Evolutionary conservation across 2,113 vertebrate species (phyloP).

Genomic region (Tachysurus vachellii): DNA sequence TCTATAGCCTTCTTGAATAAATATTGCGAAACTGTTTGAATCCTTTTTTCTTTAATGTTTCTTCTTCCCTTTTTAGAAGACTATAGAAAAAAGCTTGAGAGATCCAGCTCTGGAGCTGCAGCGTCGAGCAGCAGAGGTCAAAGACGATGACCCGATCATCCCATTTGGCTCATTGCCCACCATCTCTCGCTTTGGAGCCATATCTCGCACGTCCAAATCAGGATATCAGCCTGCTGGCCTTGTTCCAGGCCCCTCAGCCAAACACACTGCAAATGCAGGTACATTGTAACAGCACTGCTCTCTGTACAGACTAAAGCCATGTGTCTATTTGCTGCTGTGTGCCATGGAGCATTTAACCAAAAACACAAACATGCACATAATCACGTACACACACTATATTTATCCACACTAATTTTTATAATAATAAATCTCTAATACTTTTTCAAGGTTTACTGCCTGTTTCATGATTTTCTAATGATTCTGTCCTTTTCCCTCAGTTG

Average conservation of each 20-base stretch:
- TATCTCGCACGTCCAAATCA: slow-evolving; percentile 92
- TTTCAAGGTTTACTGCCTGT: background rate
- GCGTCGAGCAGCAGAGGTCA: slow-evolving; percentile 83
- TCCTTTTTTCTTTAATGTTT: background rate
- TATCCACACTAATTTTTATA: background rate
- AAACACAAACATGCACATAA: background rate
- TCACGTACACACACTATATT: background rate
- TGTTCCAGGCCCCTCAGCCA: slow-evolving; percentile 83
- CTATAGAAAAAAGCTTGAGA: slow-evolving; percentile 81
- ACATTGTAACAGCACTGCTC: slow-evolving; percentile 17
- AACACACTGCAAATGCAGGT: slow-evolving; percentile 87
- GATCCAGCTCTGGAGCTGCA: slow-evolving; percentile 86
- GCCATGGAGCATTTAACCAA: background rate
- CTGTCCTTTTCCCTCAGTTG: slow-evolving; percentile 60
- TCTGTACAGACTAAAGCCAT: background rate
- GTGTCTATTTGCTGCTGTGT: background rate
- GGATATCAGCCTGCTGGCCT: slow-evolving; percentile 88
- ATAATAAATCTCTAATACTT: background rate
- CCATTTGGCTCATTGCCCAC: slow-evolving; percentile 95
- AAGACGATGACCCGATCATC: slow-evolving; percentile 95
- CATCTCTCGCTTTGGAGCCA: slow-evolving; percentile 95
- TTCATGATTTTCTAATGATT: background rate
- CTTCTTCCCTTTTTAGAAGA: slow-evolving; percentile 65
- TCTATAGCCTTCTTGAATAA: background rate
- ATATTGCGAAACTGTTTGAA: background rate